Evolutionary conservation across 2,797 vertebrate species (phyloP), one percentile per base, ranked within the genome.

Genomic region (Bovichtus diacanthus): DNA sequence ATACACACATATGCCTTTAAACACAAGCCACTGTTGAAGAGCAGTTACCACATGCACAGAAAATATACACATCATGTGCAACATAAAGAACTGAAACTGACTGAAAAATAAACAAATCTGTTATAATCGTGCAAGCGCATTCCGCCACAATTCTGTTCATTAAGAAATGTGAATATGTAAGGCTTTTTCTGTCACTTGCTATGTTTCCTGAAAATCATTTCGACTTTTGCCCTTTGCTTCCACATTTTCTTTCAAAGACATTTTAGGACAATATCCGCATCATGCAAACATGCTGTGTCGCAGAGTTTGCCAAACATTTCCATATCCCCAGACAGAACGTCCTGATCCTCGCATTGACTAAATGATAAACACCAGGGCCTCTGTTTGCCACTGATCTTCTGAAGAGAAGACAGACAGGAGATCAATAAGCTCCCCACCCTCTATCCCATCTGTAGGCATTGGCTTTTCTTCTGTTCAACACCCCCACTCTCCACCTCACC

Each of bases 331-430:
- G 87, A 86, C 80, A 34, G 36, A 51, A 39, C 27, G 39, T 86
- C 84, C 89, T 88, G 83, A 80, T 80, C 85, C 81, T 69, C 12
- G 53, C 91, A 83, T 88, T 88, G 89, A 87, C 88, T 87, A 78
- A 74, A 89, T 70, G 87, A 90, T 91, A 84, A 92, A 92, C 89
- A 90, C 84, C 65, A 27, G 76, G 78, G 85, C 84, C 31, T 87
- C 78, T 90, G 90, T 92, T 92, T 90, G 83, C 90, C 65, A 60
- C 83, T 77, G 90, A 91, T 92, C 83, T 81, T 88, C 78, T 88
- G 88, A 92, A 83, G 80, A 80, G 70, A 65, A 87, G 82, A 87
- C 73, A 49, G 92, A 90, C 91, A 86, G 89, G 43, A 82, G 89
- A 92, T 93, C 93, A 84, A 93, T 93, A 89, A 53, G 61, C 81